Evolutionary conservation across 2,113 vertebrate genomes (phyloP).

Genomic region (Capreolus pygargus): DNA sequence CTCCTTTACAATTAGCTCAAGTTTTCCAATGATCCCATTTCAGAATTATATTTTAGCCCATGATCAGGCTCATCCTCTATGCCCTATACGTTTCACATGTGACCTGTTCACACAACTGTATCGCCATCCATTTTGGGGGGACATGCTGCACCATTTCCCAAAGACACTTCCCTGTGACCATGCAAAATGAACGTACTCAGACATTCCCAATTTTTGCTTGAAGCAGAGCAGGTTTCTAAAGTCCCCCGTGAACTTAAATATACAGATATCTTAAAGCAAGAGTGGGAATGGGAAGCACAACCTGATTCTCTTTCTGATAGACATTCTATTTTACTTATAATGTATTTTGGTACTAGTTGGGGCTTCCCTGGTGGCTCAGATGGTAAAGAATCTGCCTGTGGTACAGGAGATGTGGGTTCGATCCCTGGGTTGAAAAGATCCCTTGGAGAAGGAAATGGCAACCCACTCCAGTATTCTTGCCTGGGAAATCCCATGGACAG

Average conservation of each 20-base stretch:
- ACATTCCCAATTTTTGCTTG: constrained; percentile 22
- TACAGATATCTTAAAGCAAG: constrained; percentile 32
- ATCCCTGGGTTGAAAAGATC: not conserved
- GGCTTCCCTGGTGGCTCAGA: not conserved
- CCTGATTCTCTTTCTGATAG: constrained; percentile 68
- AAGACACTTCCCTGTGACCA: constrained; percentile 36
- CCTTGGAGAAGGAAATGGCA: not conserved
- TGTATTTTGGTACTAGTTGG: not conserved
- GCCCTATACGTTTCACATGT: not conserved
- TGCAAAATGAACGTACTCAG: constrained; percentile 49
- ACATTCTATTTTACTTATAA: constrained; percentile 78
- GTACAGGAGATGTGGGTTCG: not conserved
- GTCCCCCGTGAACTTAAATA: constrained; percentile 47
- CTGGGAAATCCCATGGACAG: not conserved
- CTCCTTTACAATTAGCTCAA: constrained; percentile 36
- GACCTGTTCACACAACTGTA: not conserved
- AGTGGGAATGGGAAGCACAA: constrained; percentile 36
- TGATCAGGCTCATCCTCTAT: not conserved
- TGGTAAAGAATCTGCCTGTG: not conserved
- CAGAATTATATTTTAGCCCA: not conserved
- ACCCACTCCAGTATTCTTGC: not conserved
- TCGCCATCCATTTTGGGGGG: constrained; percentile 17
- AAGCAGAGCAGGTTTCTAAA: constrained; percentile 16
- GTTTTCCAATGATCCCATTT: constrained; percentile 29
- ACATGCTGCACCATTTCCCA: not conserved